Conservation (phyloP, 2,797 vertebrate genomes). For the Pseudomugil gertrudae region DNA sequence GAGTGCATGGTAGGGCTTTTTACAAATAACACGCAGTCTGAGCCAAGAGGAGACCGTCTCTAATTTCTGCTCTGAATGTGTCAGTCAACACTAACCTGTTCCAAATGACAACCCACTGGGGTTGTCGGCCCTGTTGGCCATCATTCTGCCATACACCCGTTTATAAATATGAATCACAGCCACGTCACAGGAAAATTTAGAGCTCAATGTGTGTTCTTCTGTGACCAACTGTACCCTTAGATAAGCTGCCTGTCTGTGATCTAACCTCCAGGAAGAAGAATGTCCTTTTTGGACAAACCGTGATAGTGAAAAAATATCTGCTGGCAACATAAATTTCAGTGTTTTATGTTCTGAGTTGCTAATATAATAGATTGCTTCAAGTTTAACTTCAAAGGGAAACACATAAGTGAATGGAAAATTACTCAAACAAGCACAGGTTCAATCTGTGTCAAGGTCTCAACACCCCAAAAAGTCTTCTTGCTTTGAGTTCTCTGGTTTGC, state of each 20-base stretch:
- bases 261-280: constrained; percentile 61
- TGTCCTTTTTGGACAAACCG: constrained; percentile 52
- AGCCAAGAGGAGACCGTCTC: constrained; percentile 22
- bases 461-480: constrained; percentile 32
- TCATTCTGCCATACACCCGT: constrained; percentile 17
- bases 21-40: constrained; percentile 34
- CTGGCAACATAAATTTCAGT: neutral
- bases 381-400: constrained; percentile 30
- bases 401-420: constrained; percentile 23
- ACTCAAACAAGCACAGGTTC: constrained; percentile 18
- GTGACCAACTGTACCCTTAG: constrained; percentile 37
- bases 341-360: constrained; percentile 5
- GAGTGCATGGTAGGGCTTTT: constrained; percentile 35
- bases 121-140: constrained; percentile 31
- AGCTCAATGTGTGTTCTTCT: constrained; percentile 5
- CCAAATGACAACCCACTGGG: constrained; percentile 35
- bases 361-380: constrained; percentile 9
- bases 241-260: constrained; percentile 37
- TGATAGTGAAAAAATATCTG: neutral
- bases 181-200: constrained; percentile 18
- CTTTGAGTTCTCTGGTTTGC: constrained; percentile 40
- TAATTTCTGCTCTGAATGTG: constrained; percentile 51
- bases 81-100: constrained; percentile 49
- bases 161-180: constrained; percentile 54
- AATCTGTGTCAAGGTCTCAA: constrained; percentile 30